Conservation (phyloP, 2,888 invertebrate species). For the Ophion ventricosus region DNA sequence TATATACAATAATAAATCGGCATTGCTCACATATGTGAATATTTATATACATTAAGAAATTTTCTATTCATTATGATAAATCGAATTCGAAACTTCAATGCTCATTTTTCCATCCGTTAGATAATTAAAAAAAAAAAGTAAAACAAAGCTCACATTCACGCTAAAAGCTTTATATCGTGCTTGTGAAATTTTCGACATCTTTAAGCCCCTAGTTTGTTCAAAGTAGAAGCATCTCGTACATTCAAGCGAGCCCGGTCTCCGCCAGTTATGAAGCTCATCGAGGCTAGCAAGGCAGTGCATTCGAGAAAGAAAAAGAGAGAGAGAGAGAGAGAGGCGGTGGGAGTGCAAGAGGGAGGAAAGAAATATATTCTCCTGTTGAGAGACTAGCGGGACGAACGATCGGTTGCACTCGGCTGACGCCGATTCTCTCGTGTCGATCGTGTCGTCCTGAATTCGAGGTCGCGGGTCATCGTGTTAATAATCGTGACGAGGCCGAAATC, state of each 20-base stretch:
- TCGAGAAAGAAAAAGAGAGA: conserved; percentile 17
- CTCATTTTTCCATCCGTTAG: neutral
- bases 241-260: neutral
- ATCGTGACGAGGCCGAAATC: conserved; percentile 58
- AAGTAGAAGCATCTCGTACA: neutral
- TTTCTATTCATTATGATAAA: too few relatives aligned
- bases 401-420: conserved; percentile 51
- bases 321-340: conserved; percentile 36
- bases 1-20: neutral
- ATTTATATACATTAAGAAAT: neutral
- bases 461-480: conserved; percentile 66
- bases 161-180: neutral
- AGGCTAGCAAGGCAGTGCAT: conserved; percentile 24
- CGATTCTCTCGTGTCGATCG: conserved; percentile 57
- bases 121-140: neutral
- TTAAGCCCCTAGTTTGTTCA: neutral
- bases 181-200: neutral
- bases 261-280: conserved; percentile 17
- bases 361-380: conserved; percentile 32
- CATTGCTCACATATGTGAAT: neutral
- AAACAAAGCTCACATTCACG: neutral
- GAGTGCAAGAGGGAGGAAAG: conserved; percentile 31
- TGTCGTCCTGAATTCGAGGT: conserved; percentile 65
- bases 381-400: conserved; percentile 38
- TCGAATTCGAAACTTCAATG: too few relatives aligned